Base-by-base conservation (phyloP, 1,140 invertebrate genomes). In the Caenorhabditis tropicalis region DNA sequence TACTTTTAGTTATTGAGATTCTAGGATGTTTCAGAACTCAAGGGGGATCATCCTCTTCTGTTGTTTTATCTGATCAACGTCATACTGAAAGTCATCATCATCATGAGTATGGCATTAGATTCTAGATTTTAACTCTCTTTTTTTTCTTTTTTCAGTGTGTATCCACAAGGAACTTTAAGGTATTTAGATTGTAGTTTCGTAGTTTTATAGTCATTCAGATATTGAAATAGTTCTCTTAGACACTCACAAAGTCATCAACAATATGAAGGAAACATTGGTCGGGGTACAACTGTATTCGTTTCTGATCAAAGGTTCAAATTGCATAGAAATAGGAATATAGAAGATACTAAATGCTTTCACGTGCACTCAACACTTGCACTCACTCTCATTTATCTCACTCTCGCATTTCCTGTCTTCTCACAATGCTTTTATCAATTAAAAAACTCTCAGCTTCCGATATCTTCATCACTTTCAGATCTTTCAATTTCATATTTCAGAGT, bases 111-210 rank as follows among this genome's bases (percentile, higher is more conserved):
- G 58, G 24, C 15, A 27, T 16, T 65, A 65, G 58, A 33, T 16
- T 65, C 9, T 16, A 65, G 31, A 27, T 16, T 9, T 27, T 0
- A 9, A 9, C 27, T 65, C 2, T 19, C 4, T n/a, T 65, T 5
- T 27, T 65, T 36, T 33, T 65, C 1, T 3, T 36, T 15, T 65
- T 65, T 65, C 58, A 65, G 58, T 33, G 58, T 65, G 7, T 65
- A 65, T 65, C 58, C 58, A 36, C 58, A 65, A 65, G 58, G 58
- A 36, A 65, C 58, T 33, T 36, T 65, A 24, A 65, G 58, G 58
- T 65, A 65, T 65, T 36, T 65, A 65, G 58, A 27, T 65, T 0
- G 21, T 65, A 65, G 31, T 19, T 19, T 19, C 6, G 58, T 58
- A 10, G 27, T 58, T 65, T 21, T 65, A 65, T 29, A 56, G 19